Percentiles rank a stretch among this genome's conserved stretches.
Conservation (phyloP, 1,140 invertebrate species). For the Drosophila elegans region DNA sequence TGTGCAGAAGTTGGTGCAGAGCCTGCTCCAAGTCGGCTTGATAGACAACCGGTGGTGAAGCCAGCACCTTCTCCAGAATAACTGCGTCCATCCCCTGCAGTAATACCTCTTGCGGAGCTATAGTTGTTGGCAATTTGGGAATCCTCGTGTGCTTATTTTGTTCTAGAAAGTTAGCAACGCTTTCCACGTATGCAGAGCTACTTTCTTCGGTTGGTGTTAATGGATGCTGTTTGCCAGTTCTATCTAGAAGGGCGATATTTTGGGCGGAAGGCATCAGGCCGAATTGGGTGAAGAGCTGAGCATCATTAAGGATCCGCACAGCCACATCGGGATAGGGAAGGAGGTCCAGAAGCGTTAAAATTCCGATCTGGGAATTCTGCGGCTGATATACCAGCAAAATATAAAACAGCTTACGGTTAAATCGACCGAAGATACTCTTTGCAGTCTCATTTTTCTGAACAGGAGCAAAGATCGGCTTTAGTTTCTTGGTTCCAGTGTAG, state of each 20-base stretch:
- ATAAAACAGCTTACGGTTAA: background rate
- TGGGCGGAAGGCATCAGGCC: background rate
- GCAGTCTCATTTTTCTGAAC: background rate
- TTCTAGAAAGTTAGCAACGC: slow-evolving; percentile 14
- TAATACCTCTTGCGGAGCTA: background rate
- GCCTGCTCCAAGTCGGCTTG: slow-evolving; percentile 52
- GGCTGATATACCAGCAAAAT: slow-evolving; percentile 20
- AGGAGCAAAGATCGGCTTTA: slow-evolving; percentile 18
- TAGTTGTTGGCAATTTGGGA: background rate
- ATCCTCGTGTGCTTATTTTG: background rate
- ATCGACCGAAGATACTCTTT: no score
- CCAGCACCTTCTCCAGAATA: slow-evolving; percentile 24
- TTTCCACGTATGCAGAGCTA: slow-evolving; percentile 10
- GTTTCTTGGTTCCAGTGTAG: background rate
- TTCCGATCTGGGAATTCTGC: slow-evolving; percentile 15
- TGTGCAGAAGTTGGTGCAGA: slow-evolving; percentile 43
- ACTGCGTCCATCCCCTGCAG: slow-evolving; percentile 1
- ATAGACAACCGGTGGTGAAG: slow-evolving; percentile 17
- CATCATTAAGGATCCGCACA: slow-evolving; percentile 2
- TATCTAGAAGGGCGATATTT: slow-evolving; percentile 18
- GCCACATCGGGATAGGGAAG: background rate
- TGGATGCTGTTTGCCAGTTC: background rate
- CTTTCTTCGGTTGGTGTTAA: background rate
- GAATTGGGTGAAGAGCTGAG: slow-evolving; percentile 14
- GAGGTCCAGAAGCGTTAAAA: slow-evolving; percentile 20